Base-by-base conservation (phyloP, 1,140 invertebrate genomes). In the Eubasilissa regina region DNA sequence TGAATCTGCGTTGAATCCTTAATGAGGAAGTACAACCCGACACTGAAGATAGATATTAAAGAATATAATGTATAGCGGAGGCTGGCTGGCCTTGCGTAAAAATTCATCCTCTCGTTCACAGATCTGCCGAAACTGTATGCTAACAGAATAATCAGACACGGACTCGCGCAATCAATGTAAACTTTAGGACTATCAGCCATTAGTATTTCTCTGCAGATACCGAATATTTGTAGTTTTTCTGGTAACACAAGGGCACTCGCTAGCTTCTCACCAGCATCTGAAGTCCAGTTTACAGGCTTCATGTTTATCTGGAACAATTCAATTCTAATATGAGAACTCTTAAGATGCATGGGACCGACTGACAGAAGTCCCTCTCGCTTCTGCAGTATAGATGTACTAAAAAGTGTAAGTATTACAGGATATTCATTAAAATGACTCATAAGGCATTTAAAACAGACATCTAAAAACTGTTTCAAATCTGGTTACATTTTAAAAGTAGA, bases 181-280 rank as follows among this genome's bases (percentile, higher is more conserved):
- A 92, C 82, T 81, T 92, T 89, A 62, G 90, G 85, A 9, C 91
- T 91, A 70, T 92, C 86, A 11, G 89, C 85, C 84, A 90, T 89
- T 70, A 92, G 84, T 56, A 96, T 90, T 88, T 95, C 92, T 77
- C 92, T 89, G 70, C 94, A 94, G 21, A 96, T 92, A 11, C 92
- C 94, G 89, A 95, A 96, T 75, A 94, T 90, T 84, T 95, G 91
- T 6, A 94, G 94, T 58, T 94, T 91, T 56, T 95, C 92, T 10
- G 93, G 92, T 1, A 96, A 83, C 1, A 95, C 84, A 13, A 96
- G 82, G 0, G 94, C 91, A 3, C 94, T 84, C 44, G 92, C 84
- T 13, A 96, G 87, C 51, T 90, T 83, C 81, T 90, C 86, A 0
- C 93, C 94, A 60, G 88, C 87, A 73, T 91, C 89, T 1, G 91